Evolutionary conservation across 1,140 invertebrate species (phyloP).

Genomic region (Zaprionus tsacasi): DNA sequence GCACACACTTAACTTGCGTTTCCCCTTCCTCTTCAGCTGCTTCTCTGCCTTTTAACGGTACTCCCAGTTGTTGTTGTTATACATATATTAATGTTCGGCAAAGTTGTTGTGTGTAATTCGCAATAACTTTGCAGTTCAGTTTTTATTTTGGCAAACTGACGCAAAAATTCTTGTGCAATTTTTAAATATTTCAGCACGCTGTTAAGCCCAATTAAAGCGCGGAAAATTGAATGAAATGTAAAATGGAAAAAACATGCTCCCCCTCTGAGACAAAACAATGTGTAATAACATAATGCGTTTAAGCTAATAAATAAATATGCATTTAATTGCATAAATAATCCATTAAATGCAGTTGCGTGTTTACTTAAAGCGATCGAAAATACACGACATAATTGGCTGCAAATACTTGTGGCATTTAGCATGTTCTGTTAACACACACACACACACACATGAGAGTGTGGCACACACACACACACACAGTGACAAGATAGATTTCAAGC

Average conservation of each 20-base stretch:
- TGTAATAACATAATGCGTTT: neutral
- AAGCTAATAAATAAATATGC: neutral
- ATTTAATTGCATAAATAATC: constrained; percentile 4
- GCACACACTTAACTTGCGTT: neutral
- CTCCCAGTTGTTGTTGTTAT: constrained; percentile 28
- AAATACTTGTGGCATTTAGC: neutral
- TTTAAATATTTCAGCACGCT: constrained; percentile 3
- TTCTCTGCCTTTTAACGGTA: neutral
- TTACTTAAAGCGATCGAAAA: constrained; percentile 27
- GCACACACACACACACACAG: neutral
- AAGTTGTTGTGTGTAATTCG: constrained; percentile 28
- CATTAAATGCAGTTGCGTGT: constrained; percentile 4
- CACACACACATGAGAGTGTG: neutral
- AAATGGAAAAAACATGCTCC: neutral
- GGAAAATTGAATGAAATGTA: neutral
- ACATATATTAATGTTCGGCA: constrained; percentile 21
- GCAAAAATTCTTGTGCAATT: neutral
- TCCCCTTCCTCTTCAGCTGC: neutral
- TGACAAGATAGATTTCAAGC: neutral
- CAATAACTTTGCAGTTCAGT: constrained; percentile 21
- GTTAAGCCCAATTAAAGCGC: neutral
- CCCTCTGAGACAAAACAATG: neutral
- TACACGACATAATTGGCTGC: constrained; percentile 51
- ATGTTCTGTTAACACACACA: constrained; percentile 7
- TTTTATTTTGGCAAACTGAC: neutral